Evolutionary conservation across 2,888 invertebrate genomes (phyloP).

Genomic region (Athetis lepigone): DNA sequence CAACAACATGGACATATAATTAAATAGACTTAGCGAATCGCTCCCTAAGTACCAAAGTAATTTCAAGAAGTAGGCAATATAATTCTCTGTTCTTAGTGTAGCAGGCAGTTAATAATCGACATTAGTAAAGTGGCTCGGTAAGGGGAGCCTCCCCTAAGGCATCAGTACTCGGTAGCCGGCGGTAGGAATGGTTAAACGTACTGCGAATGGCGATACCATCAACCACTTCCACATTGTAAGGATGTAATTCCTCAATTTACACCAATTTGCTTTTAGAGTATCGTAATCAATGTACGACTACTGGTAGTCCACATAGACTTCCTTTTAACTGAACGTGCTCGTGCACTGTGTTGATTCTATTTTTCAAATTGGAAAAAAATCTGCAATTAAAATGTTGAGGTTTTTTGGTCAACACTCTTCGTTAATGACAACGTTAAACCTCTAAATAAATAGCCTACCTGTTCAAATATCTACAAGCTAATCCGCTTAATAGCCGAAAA

Average conservation of each 20-base stretch:
- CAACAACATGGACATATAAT: slow-evolving; percentile 49
- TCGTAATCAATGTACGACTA: slow-evolving; percentile 55
- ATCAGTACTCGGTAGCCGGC: slow-evolving; percentile 47
- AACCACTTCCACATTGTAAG: slow-evolving; percentile 70
- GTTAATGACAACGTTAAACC: slow-evolving; percentile 44
- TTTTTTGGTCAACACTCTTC: slow-evolving; percentile 6
- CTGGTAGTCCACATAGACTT: slow-evolving; percentile 11
- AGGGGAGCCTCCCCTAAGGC: slow-evolving; percentile 55
- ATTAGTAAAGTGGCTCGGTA: slow-evolving; percentile 62
- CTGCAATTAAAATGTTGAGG: background rate
- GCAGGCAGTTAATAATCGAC: slow-evolving; percentile 65
- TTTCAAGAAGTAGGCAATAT: slow-evolving; percentile 62
- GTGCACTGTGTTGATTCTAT: slow-evolving; percentile 9
- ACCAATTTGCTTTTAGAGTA: slow-evolving; percentile 76
- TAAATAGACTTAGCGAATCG: slow-evolving; percentile 57
- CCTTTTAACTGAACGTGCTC: background rate
- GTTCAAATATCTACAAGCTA: slow-evolving; percentile 29
- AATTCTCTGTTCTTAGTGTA: slow-evolving; percentile 60
- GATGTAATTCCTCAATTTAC: slow-evolving; percentile 75
- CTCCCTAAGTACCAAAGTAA: slow-evolving; percentile 57
- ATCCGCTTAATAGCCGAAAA: slow-evolving; percentile 35
- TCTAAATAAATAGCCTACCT: slow-evolving; percentile 49
- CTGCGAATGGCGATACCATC: slow-evolving; percentile 70
- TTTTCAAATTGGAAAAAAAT: slow-evolving; percentile 9
- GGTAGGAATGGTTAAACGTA: slow-evolving; percentile 22